Evolutionary conservation across 2,888 invertebrate species (phyloP), one percentile per base, ranked within the genome.

Genomic region (Pammene aurita): DNA sequence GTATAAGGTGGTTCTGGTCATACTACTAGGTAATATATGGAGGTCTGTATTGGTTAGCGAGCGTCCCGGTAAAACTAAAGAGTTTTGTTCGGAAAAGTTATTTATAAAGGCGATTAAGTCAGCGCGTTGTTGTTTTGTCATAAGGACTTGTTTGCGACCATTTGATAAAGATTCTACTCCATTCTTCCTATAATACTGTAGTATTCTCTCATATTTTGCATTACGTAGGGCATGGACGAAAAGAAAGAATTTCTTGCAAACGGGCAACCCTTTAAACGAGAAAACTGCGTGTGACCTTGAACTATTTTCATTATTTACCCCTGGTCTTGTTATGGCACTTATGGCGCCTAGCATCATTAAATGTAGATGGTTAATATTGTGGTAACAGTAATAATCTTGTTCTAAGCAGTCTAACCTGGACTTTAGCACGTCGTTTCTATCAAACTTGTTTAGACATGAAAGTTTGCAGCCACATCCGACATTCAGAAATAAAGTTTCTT

Each of bases 201-300:
- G 41, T 11, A 41, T 56, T 18, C 41, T 41, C 16, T 56, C 41
- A 18, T 13, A 56, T 10, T 41, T 56, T 11, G 9, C 10, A 7
- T 16, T 11, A 56, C 10, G 13, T 6, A 38, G 10, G 10, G 16
- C 56, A 41, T 56, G 16, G 0, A 18, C 56, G 41, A 41, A 56
- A 41, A 56, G 56, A 41, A 56, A 56, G 56, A 56, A 41, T 41
- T 16, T 56, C 18, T 42, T 56, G 13, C 56, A 56, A 9, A 56
- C 56, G 0, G 10, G 10, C 0, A 11, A 0, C 1, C 56, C 56
- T 18, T 16, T 56, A 13, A 56, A 56, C 56, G 14, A 38, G 55
- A 35, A 55, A 14, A 14, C 10, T 38, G 16, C 16, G 10, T 38
- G 35, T 10, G 38, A 5, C 41, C 7, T 38, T 6, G 46, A 14